Base-by-base conservation (phyloP, 2,797 vertebrate species). In the Lophius americanus region DNA sequence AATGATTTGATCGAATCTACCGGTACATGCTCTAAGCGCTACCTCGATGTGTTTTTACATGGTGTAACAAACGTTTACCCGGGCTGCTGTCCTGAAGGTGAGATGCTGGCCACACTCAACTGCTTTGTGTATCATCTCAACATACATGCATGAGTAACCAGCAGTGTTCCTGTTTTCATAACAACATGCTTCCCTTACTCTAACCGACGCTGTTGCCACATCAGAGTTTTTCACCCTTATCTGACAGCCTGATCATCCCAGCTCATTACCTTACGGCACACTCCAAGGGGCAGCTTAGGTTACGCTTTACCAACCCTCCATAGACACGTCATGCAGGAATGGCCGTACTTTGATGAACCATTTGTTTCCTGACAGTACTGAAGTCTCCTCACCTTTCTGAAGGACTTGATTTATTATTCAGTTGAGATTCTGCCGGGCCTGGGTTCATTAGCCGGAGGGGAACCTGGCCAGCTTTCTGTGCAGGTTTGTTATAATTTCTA, bases 141-240 rank as follows among this genome's bases (percentile, higher is more conserved):
- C 81, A 61, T 48, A 39, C 56, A 48, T 44, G 70, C 66, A 12
- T 58, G 75, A 78, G 76, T 59, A 58, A 68, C 73, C 81, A 74
- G 74, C 87, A 66, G 65, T 60, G 50, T 39, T 72, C 62, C 56
- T 91, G 87, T 92, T 92, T 80, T 90, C 66, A 76, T 81, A 87
- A 89, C 78, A 88, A 59, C 77, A 78, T 52, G 65, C 81, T 79
- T 47, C 50, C 59, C 70, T 81, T 54, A 7, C 77, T 83, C 71
- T 41, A 81, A 84, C 89, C 66, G 79, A 70, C 76, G 14, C 61
- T 89, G 90, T 91, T 91, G 85, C 76, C 88, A 84, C 78, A 89
- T 87, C 88, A 83, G 65, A 78, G 62, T 63, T 74, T 54, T 70
- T 70, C 59, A 54, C 49, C 75, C 66, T 82, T 87, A 86, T 89